A percentile compares a stretch with the other conserved stretches of the same genome.
Conservation (phyloP, 2,888 invertebrate species). For the Pterostichus niger region DNA sequence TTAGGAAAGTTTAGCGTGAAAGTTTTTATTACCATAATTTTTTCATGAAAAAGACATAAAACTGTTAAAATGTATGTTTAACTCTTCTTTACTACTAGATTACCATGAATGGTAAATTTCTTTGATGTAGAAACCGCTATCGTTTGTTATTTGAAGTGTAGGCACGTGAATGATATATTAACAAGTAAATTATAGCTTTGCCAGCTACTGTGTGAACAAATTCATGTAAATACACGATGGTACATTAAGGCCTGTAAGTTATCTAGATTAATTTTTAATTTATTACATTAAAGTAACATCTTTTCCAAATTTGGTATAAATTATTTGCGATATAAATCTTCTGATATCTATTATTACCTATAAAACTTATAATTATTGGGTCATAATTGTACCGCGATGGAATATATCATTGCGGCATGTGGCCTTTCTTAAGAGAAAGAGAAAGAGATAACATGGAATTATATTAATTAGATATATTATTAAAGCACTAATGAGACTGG, state of each 20-base stretch:
- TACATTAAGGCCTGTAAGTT: slow-evolving; percentile 23
- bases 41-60: too few relatives aligned
- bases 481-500: slow-evolving; percentile 38
- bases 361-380: slow-evolving; percentile 51
- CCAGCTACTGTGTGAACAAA: slow-evolving; percentile 38
- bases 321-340: slow-evolving; percentile 52
- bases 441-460: slow-evolving; percentile 32
- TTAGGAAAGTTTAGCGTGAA: too few relatives aligned
- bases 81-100: too few relatives aligned
- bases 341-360: neutral
- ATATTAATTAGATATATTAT: slow-evolving; percentile 53
- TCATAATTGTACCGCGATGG: slow-evolving; percentile 50
- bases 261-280: slow-evolving; percentile 37
- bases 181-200: slow-evolving; percentile 43
- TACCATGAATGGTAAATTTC: neutral
- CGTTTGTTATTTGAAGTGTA: slow-evolving; percentile 24
- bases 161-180: slow-evolving; percentile 42
- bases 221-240: slow-evolving; percentile 9
- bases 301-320: slow-evolving; percentile 52
- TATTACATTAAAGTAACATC: slow-evolving; percentile 37
- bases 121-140: neutral
- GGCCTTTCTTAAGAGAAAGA: neutral
- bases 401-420: slow-evolving; percentile 52
- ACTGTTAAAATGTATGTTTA: too few relatives aligned
- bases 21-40: too few relatives aligned